Base-by-base conservation (phyloP, 2,888 invertebrate genomes). In the Mongoloraphidia duomilia region DNA sequence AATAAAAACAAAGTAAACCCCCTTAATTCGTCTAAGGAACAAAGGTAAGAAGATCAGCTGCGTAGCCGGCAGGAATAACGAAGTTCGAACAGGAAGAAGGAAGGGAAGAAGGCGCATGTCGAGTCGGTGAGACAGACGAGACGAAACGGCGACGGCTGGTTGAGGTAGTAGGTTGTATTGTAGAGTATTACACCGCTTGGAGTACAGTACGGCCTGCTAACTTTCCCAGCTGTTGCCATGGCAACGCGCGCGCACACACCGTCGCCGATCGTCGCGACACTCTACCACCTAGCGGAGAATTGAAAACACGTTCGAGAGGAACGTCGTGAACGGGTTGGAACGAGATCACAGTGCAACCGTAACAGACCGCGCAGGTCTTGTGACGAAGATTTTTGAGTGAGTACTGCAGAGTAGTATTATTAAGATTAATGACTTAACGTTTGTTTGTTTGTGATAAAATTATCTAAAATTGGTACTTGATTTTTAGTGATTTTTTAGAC, bases 91-190 rank as follows among this genome's bases (percentile, higher is more conserved):
- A 17, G 17, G 17, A 17, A 17, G 17, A 17, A 17, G 17, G 26
- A 3, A 26, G 26, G 17, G 26, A 26, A 26, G 26, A 26, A 26
- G 26, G 26, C 6, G 26, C 26, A 26, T 26, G 26, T 26, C 26
- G 26, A 26, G 17, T 17, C 17, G 10, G 42, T 36, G 50, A 49
- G 47, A 47, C 43, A 52, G 52, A 47, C 40, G 55, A 40, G 51
- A 52, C 53, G 59, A 67, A 65, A 68, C 68, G 71, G 70, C 67
- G 67, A 66, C 64, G 77, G 73, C 77, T 73, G 76, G 83, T 76
- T 90, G 92, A 92, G 91, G 91, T 92, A 92, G 92, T 91, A 89
- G 90, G 91, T 91, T 91, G 91, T 92, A 91, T 91, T 89, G 91
- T 90, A 87, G 77, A 82, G 87, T 80, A 88, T 82, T 86, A 87